phyloP scores from a whole-genome alignment of 2,113 vertebrate species.

The Stictonetta naevosa region DNA sequence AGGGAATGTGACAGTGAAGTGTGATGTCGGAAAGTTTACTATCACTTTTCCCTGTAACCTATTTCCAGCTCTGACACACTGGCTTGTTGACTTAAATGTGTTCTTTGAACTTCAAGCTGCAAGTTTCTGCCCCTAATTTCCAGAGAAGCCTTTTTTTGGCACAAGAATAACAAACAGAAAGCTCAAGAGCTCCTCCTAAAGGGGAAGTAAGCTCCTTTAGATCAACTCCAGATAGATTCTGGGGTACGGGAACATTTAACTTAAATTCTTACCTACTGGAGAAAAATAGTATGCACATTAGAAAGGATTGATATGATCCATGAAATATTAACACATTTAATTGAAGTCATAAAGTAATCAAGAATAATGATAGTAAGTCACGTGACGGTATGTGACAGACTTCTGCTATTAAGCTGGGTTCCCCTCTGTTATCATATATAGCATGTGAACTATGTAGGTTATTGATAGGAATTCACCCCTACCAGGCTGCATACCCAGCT shows the following conservation, averaged over 20 bases:
- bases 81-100: conserved; percentile 20
- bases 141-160: not conserved
- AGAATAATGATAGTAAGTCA: not conserved
- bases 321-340: not conserved
- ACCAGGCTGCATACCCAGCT: not conserved
- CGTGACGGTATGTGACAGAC: not conserved
- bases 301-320: not conserved
- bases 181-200: conserved; percentile 50
- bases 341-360: not conserved
- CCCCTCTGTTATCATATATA: not conserved
- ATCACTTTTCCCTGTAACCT: not conserved
- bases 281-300: not conserved
- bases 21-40: not conserved
- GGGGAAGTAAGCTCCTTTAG: not conserved
- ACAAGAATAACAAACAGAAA: not conserved
- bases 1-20: not conserved
- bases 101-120: not conserved
- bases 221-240: not conserved
- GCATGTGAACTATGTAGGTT: not conserved
- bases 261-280: fast-evolving
- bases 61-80: not conserved
- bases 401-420: not conserved
- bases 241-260: not conserved
- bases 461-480: not conserved
- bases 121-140: conserved; percentile 8